A percentile compares a stretch with the other conserved stretches of the same genome.
phyloP scores from a whole-genome alignment of 92 coral and sea anemone genomes.

The Bergia puertoricense region DNA sequence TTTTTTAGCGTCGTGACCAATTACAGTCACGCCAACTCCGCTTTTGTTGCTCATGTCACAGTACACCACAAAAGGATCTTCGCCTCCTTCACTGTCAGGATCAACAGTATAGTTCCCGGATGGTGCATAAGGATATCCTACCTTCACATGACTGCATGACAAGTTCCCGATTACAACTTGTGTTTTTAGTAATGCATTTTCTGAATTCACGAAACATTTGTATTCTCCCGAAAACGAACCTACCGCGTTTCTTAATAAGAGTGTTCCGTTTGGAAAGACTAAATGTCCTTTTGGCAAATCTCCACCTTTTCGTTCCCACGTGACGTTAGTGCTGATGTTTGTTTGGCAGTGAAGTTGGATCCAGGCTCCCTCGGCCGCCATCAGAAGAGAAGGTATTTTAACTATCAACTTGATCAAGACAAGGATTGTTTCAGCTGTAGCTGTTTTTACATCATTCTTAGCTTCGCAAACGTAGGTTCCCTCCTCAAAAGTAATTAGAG shows the following conservation, averaged over 20 bases:
- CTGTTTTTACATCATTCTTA: slow-evolving; percentile 12
- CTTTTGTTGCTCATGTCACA: too few species aligned
- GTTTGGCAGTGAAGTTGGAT: slow-evolving; percentile 27
- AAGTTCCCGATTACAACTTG: slow-evolving; percentile 22
- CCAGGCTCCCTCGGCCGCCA: slow-evolving; percentile 3
- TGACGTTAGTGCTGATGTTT: neutral
- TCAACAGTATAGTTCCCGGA: too few species aligned
- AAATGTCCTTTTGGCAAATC: slow-evolving; percentile 2
- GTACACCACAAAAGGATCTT: too few species aligned
- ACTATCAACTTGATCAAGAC: neutral
- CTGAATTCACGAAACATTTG: neutral
- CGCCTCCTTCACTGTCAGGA: too few species aligned
- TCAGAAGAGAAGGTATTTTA: slow-evolving; percentile 5
- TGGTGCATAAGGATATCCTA: neutral
- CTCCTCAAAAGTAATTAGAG: neutral
- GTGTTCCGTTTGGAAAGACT: slow-evolving; percentile 1
- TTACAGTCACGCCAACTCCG: too few species aligned
- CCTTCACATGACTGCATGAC: slow-evolving; percentile 26
- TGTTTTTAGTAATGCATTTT: neutral
- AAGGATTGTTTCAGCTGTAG: slow-evolving; percentile 12
- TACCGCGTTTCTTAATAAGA: neutral
- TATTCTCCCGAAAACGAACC: slow-evolving; percentile 6
- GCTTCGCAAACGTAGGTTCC: slow-evolving; percentile 16
- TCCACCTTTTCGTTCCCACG: slow-evolving; percentile 13
- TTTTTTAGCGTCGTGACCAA: too few species aligned